Evolutionary conservation across 2,113 vertebrate species (phyloP), one percentile per base, ranked within the genome.

Genomic region (Serilophus lunatus): DNA sequence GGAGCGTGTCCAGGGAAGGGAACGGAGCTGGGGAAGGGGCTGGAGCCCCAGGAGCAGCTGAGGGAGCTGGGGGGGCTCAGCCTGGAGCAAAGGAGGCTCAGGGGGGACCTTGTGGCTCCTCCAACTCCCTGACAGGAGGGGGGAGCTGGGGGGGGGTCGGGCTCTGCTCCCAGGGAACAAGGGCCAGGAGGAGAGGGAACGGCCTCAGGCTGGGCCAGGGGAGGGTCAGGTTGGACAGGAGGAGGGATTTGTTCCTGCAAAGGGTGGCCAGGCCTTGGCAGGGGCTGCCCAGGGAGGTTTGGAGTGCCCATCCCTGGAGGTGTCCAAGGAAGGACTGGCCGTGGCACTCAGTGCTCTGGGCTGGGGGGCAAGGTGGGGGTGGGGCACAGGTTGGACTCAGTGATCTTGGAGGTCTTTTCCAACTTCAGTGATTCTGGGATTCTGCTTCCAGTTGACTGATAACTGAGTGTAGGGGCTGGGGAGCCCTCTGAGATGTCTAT

Each of bases 381-480:
- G 0, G 1, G 66, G 13, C 66, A 18, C 42, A 57, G 42, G 6
- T 35, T 0, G 66, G 11, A 25, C 19, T 63, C 0, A 0, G 13
- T 45, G n/a, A 10, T 6, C 29, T 18, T 25, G 42, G 35, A 56
- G 20, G 13, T 18, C 26, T 72, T 15, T 72, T 65, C 76, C 59
- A 57, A 9, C 8, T 5, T 50, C 8, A 57, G 0, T 26, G 35
- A 72, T 65, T 65, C 68, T 35, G 42, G 40, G 25, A 51, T 44
- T 59, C 11, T 86, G 6, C 35, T 88, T 88, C 80, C 50, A 80
- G 18, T 26, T 70, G 47, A 26, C 61, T 1, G 5, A 63, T 81
- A 75, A 57, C 29, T 49, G 19, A 47, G 45, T 10, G 10, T 22
- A 8, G 7, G 50, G n/a, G 20, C 80, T 59, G 51, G 28, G 74